These are phyloP conservation scores for Montipora sp. DNA, from an alignment of 64 coral and sea anemone species.

Conservation along the genomic window DNA sequence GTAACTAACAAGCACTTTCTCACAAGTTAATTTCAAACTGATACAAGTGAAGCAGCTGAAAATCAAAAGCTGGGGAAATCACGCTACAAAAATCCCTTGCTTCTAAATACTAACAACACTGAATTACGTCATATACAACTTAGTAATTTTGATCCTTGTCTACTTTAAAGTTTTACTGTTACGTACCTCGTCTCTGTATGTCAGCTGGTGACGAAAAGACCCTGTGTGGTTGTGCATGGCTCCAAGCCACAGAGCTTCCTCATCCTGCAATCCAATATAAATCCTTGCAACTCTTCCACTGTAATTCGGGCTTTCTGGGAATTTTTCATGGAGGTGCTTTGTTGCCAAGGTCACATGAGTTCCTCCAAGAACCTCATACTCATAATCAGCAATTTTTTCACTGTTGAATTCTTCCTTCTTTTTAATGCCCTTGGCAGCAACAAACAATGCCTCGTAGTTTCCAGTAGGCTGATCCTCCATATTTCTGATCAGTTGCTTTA, in stretches of 20 bases:
- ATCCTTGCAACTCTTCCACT: conserved; percentile 13
- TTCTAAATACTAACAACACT: neutral
- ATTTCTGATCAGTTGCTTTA: conserved; percentile 27
- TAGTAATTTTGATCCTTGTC: neutral
- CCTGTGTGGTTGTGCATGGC: conserved; percentile 67
- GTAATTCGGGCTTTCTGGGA: neutral
- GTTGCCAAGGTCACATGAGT: conserved; percentile 12
- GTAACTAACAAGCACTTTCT: neutral
- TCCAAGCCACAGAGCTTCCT: conserved; percentile 42
- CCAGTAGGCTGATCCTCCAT: conserved; percentile 31
- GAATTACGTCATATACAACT: neutral
- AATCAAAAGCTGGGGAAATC: neutral
- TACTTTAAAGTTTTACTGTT: neutral
- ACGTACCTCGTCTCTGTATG: conserved; percentile 61
- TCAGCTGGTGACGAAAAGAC: conserved; percentile 53
- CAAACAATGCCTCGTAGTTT: conserved; percentile 47
- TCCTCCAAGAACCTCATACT: conserved; percentile 25
- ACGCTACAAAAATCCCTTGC: neutral
- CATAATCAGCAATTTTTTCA: conserved; percentile 14
- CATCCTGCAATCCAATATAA: conserved; percentile 15
- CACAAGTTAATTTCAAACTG: neutral
- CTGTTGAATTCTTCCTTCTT: neutral
- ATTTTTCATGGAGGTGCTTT: conserved; percentile 5
- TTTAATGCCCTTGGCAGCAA: neutral
- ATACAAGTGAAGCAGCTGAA: neutral